Conservation (phyloP, 2,888 invertebrate species). For the Hermaeophaga mercurialis region DNA sequence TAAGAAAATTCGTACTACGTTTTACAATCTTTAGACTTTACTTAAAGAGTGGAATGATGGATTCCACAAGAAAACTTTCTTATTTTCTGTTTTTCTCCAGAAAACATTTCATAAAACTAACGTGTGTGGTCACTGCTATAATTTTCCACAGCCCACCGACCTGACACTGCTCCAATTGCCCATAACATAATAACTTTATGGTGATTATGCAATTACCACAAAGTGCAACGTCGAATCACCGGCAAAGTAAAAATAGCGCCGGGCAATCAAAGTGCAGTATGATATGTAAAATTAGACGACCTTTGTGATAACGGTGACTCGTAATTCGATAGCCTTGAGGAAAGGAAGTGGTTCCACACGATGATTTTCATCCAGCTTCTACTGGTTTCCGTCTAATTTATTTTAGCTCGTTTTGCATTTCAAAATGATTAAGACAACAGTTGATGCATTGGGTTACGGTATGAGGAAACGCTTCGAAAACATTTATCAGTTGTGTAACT, state of each 20-base stretch:
- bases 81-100: no score
- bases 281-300: conserved; percentile 30
- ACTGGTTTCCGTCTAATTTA: conserved; percentile 19
- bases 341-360: conserved; percentile 42
- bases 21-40: no score
- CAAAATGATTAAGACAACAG: background rate
- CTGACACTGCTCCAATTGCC: background rate
- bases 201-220: background rate
- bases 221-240: background rate
- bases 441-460: background rate
- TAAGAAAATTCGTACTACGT: no score
- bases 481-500: background rate
- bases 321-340: conserved; percentile 35
- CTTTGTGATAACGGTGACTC: conserved; percentile 41
- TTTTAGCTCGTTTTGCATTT: conserved; percentile 1
- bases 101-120: no score
- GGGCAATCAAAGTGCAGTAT: conserved; percentile 24
- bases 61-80: no score
- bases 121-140: no score
- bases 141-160: background rate
- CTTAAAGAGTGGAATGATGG: no score
- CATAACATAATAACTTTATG: background rate
- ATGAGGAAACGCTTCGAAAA: background rate
- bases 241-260: conserved; percentile 10
- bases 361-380: conserved; percentile 29